Base-by-base conservation (phyloP, 2,797 vertebrate species). In the Acridotheres tristis region DNA sequence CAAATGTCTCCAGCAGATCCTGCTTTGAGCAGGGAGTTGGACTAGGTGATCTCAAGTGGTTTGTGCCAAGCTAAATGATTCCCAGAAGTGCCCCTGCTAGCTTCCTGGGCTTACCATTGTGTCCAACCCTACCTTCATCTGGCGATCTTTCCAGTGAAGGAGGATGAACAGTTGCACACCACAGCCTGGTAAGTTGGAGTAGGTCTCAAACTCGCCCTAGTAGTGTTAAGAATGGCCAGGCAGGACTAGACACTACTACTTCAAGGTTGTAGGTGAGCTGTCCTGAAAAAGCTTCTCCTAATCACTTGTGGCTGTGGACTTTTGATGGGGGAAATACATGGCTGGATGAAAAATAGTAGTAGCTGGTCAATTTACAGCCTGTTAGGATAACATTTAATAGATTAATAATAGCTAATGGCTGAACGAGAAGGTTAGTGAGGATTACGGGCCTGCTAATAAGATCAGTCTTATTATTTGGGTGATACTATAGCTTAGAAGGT, bases 81-180 rank as follows among this genome's bases (percentile, higher is more conserved):
- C 22, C 48, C 27, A 61, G 48, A 71, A 58, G n/a, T 34, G 42
- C 4, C 40, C 11, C 21, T 71, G 30, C 23, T 26, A 4, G 13
- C 21, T 48, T 26, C 27, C 15, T 45, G 21, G 30, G 32, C 5
- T 65, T 50, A 6, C 7, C 19, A 21, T 34, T 57, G 9, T 51
- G 23, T 59, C 16, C 26, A 55, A 1, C 16, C 13, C 5, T 50
- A 1, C 13, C 20, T 67, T 66, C 19, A 2, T 29, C 3, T 25
- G 15, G 42, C 3, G 4, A 18, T 8, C 19, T 29, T 77, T 47
- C 20, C 15, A 12, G 16, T 11, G 38, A 57, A 77, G 53, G 61
- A 38, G 10, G 19, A 25, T 8, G 5, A 0, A 0, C 13, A 22
- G 9, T 5, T 67, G 21, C 17, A 45, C 54, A 51, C 18, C 61